phyloP scores from a whole-genome alignment of 2,113 vertebrate species.

The Bettongia penicillata region DNA sequence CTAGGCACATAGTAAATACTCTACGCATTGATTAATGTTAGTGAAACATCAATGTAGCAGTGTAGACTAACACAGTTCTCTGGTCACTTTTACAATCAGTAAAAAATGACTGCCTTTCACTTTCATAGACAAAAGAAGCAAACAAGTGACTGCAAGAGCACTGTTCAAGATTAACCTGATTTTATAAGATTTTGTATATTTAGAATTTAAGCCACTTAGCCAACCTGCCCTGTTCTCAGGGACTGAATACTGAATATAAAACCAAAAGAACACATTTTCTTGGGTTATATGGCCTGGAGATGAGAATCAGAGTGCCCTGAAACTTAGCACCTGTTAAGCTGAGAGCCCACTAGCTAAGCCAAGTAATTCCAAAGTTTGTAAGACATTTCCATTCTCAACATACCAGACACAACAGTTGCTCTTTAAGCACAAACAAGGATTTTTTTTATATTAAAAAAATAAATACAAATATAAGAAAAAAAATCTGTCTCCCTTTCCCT shows the following conservation, averaged over 20 bases:
- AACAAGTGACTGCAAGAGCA: not conserved
- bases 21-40: not conserved
- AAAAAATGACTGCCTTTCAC: not conserved
- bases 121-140: not conserved
- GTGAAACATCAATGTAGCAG: not conserved
- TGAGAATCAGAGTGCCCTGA: slow-evolving; percentile 56
- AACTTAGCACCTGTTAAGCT: slow-evolving; percentile 57
- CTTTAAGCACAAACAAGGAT: slow-evolving; percentile 41
- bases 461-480: not conserved
- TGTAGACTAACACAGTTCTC: not conserved
- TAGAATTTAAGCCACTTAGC: not conserved
- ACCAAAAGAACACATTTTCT: slow-evolving; percentile 62
- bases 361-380: slow-evolving; percentile 68
- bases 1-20: not conserved
- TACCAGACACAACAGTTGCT: slow-evolving; percentile 12
- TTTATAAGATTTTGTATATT: not conserved
- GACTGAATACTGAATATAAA: not conserved
- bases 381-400: slow-evolving; percentile 49
- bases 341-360: slow-evolving; percentile 55
- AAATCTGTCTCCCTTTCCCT: not conserved
- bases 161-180: not conserved
- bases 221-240: not conserved
- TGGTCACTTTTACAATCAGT: not conserved
- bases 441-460: slow-evolving; percentile 7
- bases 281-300: slow-evolving; percentile 59